Base-by-base conservation (phyloP, 1,140 invertebrate genomes). In the Drosophila parabipectinata region DNA sequence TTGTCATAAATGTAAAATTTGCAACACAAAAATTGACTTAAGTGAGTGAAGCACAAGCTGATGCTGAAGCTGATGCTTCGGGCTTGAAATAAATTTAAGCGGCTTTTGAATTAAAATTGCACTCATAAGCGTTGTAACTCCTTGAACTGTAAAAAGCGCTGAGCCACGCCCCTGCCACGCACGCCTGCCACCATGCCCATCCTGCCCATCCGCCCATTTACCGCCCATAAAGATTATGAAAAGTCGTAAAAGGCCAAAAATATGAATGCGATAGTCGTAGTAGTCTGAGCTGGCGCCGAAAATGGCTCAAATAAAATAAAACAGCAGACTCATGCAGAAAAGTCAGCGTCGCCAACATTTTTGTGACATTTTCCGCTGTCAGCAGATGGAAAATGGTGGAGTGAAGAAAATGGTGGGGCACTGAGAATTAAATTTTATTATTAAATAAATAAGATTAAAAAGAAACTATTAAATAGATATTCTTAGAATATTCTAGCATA, bases 31-130 rank as follows among this genome's bases (percentile, higher is more conserved):
- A 84, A 80, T 84, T 80, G 81, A 84, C 72, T 84, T 68, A 69
- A 84, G 59, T 77, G 77, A 77, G 72, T 68, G 72, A 58, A 59
- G 60, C 53, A 57, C 34, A 37, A 37, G 34, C 34, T 37, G 10
- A 37, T 3, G 34, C 9, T 4, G 34, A 37, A 37, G 34, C 34
- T n/a, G 34, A 37, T 28, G 48, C 26, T 30, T 41, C 51, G 28
- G 30, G 66, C 66, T 69, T 30, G 63, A 69, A 69, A 69, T 69
- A 69, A 77, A 75, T 79, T 81, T 87, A 82, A 87, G 83, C 82
- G 41, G 82, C 82, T 87, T 76, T 79, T 87, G 78, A 87, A 87
- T 87, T 82, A 88, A 87, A 87, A 82, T 87, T 87, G 78, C 82
- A 67, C 71, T 81, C 68, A 78, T 82, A 78, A 77, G 77, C 77